These are phyloP conservation scores for Hemicentrotus pulcherrimus DNA, from an alignment of 35 echinoderm and acorn worm species.

Conservation along the genomic window DNA sequence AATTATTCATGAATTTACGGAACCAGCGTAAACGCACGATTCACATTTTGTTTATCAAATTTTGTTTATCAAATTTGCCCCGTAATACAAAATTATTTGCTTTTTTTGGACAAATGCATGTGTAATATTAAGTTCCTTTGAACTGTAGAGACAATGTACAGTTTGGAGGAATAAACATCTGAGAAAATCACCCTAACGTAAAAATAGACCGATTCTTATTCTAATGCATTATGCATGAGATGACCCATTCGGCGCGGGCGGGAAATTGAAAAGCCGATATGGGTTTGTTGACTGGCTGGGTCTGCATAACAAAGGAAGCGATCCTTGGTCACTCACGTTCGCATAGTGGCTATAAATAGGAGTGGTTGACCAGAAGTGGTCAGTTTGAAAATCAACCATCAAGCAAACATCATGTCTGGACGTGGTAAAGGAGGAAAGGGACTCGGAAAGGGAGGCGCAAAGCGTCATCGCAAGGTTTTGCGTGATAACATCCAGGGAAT, in stretches of 20 bases:
- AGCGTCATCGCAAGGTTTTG: slow-evolving; percentile 73
- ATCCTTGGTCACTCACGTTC: background rate
- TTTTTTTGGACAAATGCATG: background rate
- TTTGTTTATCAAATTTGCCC: background rate
- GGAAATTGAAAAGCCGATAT: background rate
- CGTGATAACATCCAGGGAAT: slow-evolving; percentile 79
- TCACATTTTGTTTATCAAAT: background rate
- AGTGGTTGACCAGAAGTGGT: background rate
- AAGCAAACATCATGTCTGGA: slow-evolving; percentile 60
- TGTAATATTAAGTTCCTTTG: too few species aligned
- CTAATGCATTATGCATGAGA: background rate
- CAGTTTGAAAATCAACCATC: background rate
- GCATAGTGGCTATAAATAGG: background rate
- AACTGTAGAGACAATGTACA: too few species aligned
- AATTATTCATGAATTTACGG: background rate
- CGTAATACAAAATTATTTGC: background rate
- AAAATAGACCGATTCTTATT: background rate
- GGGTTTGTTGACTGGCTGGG: background rate
- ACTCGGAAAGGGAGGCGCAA: slow-evolving; percentile 73
- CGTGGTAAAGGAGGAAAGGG: slow-evolving; percentile 75
- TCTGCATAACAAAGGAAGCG: background rate
- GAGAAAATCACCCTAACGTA: too few species aligned
- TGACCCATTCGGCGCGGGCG: background rate
- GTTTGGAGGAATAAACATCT: too few species aligned
- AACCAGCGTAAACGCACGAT: background rate